phyloP scores from a whole-genome alignment of 2,888 invertebrate species.

The Dicycla oo region DNA sequence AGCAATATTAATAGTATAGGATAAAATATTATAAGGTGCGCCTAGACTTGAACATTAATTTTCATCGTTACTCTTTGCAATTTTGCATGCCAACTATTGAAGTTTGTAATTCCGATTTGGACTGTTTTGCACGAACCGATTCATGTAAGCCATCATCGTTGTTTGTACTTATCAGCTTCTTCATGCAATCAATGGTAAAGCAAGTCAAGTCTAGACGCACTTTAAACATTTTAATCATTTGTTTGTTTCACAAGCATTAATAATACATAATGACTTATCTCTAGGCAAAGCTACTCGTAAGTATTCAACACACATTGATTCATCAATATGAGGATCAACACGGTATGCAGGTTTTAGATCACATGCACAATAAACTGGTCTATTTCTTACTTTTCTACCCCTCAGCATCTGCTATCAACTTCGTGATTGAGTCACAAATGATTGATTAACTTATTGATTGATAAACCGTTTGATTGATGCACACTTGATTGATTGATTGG shows the following conservation, averaged over 20 bases:
- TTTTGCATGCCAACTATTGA: too few species aligned
- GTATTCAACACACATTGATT: conserved; percentile 51
- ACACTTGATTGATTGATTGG: conserved; percentile 39
- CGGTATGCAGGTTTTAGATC: conserved; percentile 51
- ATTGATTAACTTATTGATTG: conserved; percentile 11
- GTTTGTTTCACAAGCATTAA: conserved; percentile 45
- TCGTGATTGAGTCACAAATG: conserved; percentile 22
- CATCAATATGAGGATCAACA: conserved; percentile 27
- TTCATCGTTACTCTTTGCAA: too few species aligned
- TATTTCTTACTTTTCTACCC: conserved; percentile 32
- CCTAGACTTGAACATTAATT: conserved; percentile 13
- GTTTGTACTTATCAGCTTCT: too few species aligned
- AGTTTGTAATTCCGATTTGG: too few species aligned
- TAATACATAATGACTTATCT: conserved; percentile 46
- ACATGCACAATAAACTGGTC: conserved; percentile 32
- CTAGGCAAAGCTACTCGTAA: conserved; percentile 59
- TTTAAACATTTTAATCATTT: background rate
- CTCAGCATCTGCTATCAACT: conserved; percentile 7
- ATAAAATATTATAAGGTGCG: background rate
- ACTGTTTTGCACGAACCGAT: too few species aligned
- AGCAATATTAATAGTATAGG: too few species aligned
- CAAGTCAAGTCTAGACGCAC: background rate
- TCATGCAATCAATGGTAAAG: too few species aligned
- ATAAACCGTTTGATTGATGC: conserved; percentile 25
- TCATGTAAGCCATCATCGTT: too few species aligned